Evolutionary conservation across 1,140 invertebrate genomes (phyloP), one percentile per base, ranked within the genome.

Genomic region (Lethocerus indicus): DNA sequence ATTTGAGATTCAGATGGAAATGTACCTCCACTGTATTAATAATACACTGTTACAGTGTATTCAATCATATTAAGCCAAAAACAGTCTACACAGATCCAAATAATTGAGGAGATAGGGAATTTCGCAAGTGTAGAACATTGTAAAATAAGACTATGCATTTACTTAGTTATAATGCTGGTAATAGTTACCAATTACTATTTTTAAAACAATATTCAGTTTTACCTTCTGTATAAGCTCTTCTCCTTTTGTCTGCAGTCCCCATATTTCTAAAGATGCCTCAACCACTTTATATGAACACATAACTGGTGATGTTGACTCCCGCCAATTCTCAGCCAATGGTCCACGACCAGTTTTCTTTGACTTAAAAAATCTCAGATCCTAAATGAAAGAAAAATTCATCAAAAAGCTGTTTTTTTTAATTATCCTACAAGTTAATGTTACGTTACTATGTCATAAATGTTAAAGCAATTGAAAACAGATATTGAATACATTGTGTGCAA

Each of bases 251-350:
- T 93, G 88, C 53, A 93, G 67, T 0, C 88, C 88, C 85, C 88
- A 92, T 1, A 94, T 83, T 67, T 92, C 87, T 66, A 92, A 92
- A 44, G 78, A 84, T 6, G 82, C 83, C 62, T 83, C 72, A 0
- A 92, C 88, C 32, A 86, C 64, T 67, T 93, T 93, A 59, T 93
- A 93, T 26, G 87, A 91, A 67, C 88, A 93, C 89, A 94, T 93
- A 41, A 93, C 81, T 2, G 88, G 87, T 41, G 76, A 66, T 14
- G 73, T 72, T 2, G 63, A 72, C 12, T 82, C 78, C 55, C 73
- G 71, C 89, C 88, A 93, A 1, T 82, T 83, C 62, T 87, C 79
- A 26, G 78, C 64, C 7, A 91, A 64, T 1, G 86, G 87, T 4
- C 87, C 88, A 47, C 87, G 71, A 35, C 75, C 76, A 36, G 87